These are phyloP conservation scores for Urocitellus parryii DNA, from an alignment of 2,113 vertebrate genomes.

Conservation along the genomic window DNA sequence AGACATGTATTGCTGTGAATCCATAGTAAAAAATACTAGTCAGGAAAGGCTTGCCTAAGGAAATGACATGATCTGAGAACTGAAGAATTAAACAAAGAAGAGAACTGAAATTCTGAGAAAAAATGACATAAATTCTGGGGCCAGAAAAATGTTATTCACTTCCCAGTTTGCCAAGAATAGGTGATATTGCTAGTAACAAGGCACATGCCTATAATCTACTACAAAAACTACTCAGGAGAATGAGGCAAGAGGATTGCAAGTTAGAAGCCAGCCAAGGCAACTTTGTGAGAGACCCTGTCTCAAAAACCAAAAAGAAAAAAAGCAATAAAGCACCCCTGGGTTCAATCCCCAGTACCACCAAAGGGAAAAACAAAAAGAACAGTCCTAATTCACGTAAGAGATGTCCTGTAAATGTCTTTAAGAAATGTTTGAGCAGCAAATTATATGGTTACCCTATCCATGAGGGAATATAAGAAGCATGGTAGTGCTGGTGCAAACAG, in stretches of 20 bases:
- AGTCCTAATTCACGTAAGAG: no score
- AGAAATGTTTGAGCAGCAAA: background rate
- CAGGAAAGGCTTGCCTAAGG: background rate
- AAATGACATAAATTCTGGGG: background rate
- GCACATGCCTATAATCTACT: background rate
- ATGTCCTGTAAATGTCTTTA: no score
- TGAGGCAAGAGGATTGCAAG: background rate
- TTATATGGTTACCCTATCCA: background rate
- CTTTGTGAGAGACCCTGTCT: background rate
- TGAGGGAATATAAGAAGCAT: background rate
- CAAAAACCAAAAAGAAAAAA: background rate
- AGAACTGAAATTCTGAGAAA: background rate
- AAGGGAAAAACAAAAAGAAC: no score
- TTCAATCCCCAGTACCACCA: background rate
- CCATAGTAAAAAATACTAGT: background rate
- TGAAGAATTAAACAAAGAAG: slow-evolving; percentile 22
- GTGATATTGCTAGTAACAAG: background rate
- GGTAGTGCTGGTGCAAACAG: background rate
- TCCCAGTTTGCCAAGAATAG: background rate
- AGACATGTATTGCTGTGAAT: background rate
- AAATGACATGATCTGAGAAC: background rate
- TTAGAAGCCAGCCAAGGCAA: background rate
- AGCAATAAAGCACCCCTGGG: background rate
- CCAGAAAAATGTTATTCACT: background rate
- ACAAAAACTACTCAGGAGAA: background rate